These are phyloP conservation scores for Corythaeola cristata DNA, from an alignment of 2,113 vertebrate genomes.

Conservation along the genomic window DNA sequence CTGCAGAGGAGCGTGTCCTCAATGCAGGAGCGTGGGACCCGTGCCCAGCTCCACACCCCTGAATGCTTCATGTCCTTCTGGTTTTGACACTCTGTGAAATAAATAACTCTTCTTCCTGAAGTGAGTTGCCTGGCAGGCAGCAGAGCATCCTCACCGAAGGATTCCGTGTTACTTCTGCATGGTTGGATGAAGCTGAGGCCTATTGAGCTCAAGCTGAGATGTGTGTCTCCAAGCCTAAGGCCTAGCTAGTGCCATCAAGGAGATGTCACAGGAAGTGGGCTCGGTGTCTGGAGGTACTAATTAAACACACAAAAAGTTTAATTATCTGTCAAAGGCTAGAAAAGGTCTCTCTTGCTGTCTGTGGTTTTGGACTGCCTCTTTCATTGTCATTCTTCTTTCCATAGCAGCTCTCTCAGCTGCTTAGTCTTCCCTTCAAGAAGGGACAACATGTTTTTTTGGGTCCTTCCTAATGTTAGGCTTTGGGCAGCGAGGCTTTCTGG, in stretches of 20 bases:
- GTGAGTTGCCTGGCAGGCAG: not conserved
- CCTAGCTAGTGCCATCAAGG: not conserved
- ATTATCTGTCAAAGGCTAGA: not conserved
- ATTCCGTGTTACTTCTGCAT: accelerated
- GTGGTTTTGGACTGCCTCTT: not conserved
- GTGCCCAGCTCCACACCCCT: not conserved
- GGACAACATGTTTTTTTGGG: accelerated
- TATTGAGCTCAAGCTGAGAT: not conserved
- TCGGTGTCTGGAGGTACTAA: not conserved
- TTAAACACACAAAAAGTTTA: not conserved
- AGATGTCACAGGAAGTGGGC: not conserved
- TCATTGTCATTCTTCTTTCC: not conserved
- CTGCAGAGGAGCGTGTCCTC: not conserved
- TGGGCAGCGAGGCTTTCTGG: not conserved
- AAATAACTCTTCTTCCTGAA: not conserved
- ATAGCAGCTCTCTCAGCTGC: not conserved
- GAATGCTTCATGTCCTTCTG: not conserved
- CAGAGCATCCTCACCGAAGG: not conserved
- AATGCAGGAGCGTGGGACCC: not conserved
- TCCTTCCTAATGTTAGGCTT: not conserved
- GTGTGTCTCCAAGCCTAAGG: not conserved
- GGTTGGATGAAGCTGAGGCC: accelerated
- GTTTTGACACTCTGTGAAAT: not conserved
- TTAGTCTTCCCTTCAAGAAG: not conserved
- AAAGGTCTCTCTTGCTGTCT: not conserved